Evolutionary conservation across 2,113 vertebrate genomes (phyloP).

Genomic region (Hipposideros armiger): DNA sequence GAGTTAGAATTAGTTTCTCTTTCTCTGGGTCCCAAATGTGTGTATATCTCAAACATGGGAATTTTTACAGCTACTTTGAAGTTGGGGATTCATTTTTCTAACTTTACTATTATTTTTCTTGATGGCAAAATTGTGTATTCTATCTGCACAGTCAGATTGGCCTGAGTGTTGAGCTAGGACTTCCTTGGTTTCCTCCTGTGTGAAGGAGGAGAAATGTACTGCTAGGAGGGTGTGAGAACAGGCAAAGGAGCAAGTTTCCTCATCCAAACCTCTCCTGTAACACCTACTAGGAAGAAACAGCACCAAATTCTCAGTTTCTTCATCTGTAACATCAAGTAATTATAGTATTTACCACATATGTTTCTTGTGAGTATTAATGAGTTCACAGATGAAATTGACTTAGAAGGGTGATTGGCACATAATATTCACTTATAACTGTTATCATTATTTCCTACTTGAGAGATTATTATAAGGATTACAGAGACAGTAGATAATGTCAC

Average conservation of each 20-base stretch:
- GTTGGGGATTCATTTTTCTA: not conserved
- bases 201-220: not conserved
- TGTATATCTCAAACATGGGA: not conserved
- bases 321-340: not conserved
- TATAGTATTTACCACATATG: not conserved
- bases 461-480: not conserved
- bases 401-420: not conserved
- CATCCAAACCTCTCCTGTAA: not conserved
- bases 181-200: not conserved
- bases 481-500: not conserved
- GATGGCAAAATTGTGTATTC: not conserved
- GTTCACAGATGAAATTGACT: not conserved
- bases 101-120: not conserved
- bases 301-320: not conserved
- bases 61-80: conserved; percentile 25
- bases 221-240: not conserved
- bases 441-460: not conserved
- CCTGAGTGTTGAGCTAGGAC: not conserved
- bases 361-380: not conserved
- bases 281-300: not conserved
- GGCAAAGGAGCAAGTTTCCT: not conserved
- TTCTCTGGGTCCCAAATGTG: not conserved
- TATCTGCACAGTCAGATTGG: not conserved
- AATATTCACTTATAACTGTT: not conserved
- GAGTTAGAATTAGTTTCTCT: not conserved